Percentiles rank a stretch among this genome's conserved stretches.
These are phyloP conservation scores for Lutraria lutraria DNA, from an alignment of 2,888 invertebrate species.

Conservation along the genomic window DNA sequence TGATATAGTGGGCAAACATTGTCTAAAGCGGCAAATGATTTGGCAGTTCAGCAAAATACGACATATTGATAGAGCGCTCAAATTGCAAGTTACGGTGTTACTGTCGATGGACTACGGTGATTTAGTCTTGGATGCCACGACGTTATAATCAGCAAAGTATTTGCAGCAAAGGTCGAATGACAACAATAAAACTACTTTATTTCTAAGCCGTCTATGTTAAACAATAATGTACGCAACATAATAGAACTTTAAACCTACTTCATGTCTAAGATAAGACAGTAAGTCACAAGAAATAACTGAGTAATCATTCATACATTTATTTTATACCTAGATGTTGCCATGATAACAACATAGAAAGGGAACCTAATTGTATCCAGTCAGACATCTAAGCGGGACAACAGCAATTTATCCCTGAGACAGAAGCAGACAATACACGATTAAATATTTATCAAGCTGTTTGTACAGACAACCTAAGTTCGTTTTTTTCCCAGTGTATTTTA, in stretches of 20 bases:
- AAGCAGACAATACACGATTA: background rate
- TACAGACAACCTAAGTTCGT: too few species aligned
- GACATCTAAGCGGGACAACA: background rate
- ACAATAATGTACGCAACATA: background rate
- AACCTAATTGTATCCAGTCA: background rate
- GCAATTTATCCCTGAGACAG: background rate
- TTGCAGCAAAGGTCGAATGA: background rate
- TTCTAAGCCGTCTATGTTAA: background rate
- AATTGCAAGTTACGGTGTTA: too few species aligned
- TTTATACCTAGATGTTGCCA: background rate
- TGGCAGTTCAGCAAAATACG: too few species aligned
- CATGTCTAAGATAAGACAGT: background rate
- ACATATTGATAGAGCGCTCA: too few species aligned
- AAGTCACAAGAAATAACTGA: background rate
- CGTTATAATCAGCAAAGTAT: background rate
- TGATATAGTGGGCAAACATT: too few species aligned
- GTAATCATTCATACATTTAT: background rate
- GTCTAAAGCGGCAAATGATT: too few species aligned
- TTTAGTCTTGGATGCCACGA: too few species aligned
- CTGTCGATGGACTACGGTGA: too few species aligned
- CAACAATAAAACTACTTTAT: background rate
- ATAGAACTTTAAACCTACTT: background rate
- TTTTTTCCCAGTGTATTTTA: too few species aligned
- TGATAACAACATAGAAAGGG: background rate
- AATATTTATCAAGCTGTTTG: background rate